Base-by-base conservation (phyloP, 2,113 vertebrate genomes). In the Rhipidura dahli region DNA sequence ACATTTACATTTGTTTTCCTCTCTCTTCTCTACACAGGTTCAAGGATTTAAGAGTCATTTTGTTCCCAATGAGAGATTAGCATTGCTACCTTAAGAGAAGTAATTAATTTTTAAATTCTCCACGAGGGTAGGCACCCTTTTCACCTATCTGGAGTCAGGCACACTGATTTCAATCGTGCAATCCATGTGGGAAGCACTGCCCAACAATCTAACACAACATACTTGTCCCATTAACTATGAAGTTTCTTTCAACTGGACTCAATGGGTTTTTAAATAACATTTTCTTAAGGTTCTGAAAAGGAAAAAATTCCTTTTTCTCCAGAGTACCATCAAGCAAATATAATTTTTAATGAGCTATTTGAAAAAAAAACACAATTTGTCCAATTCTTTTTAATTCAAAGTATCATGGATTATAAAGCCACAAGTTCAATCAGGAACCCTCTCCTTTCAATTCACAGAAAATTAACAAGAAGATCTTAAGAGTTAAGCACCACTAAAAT, bases 91-190 rank as follows among this genome's bases (percentile, higher is more conserved):
- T 57, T 49, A 45, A 51, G 9, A 78, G 44, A 53, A 79, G 22
- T 2, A 70, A 53, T 10, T 65, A 4, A 27, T 35, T 82, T 76
- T 75, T 37, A 11, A 87, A 35, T 21, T 73, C 35, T 21, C 19
- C 44, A 54, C 0, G 2, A 71, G 17, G 14, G 16, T 7, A 57
- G 23, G 31, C 13, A 76, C 3, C 7, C 30, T 76, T 50, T 65
- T 37, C 35, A 61, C 18, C 15, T 31, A 15, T 59, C 42, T 65
- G 12, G 11, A 93, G 11, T 27, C 50, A 70, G 33, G 19, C 49
- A 80, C 5, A 14, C 20, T 31, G 19, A 83, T 45, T 83, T 63
- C 47, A 50, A 15, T 35, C 0, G 0, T 21, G 42, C 4, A 4
- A 79, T 26, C 33, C 15, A 50, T 33, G n/a, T 57, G 22, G 56